Conservation (phyloP, 1,140 invertebrate species). For the Odontomachus brunneus region DNA sequence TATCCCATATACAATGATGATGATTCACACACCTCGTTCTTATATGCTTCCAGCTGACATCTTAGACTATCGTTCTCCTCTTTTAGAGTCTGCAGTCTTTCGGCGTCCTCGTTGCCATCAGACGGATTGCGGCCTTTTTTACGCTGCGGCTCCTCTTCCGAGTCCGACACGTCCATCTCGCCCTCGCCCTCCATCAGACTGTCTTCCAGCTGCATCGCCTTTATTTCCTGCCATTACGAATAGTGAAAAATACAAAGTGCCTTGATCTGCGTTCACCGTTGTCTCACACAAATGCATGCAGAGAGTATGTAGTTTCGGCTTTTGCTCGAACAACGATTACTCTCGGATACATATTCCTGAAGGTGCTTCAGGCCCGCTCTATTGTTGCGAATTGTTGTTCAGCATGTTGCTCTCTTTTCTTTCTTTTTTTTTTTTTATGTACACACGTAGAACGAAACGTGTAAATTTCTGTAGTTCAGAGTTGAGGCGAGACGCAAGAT, state of each 20-base stretch:
- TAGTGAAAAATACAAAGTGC: constrained; percentile 12
- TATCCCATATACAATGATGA: neutral
- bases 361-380: no score
- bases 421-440: constrained; percentile 1
- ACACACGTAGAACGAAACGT: neutral
- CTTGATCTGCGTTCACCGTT: neutral
- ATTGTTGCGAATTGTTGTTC: no score
- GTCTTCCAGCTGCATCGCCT: constrained; percentile 91
- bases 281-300: constrained; percentile 59
- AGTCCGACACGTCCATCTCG: constrained; percentile 93
- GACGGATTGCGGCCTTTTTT: constrained; percentile 84
- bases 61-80: constrained; percentile 96
- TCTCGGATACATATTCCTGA: no score
- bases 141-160: constrained; percentile 87
- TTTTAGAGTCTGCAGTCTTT: constrained; percentile 84
- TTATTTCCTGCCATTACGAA: constrained; percentile 89
- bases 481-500: constrained; percentile 10
- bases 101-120: constrained; percentile 78
- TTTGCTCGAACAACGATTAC: no score
- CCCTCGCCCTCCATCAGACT: constrained; percentile 89
- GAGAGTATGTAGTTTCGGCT: neutral
- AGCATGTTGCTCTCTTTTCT: neutral
- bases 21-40: constrained; percentile 91
- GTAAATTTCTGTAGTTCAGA: constrained; percentile 59
- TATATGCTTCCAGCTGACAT: constrained; percentile 97